These are phyloP conservation scores for Leuciscus waleckii DNA, from an alignment of 2,797 vertebrate species.

Conservation along the genomic window DNA sequence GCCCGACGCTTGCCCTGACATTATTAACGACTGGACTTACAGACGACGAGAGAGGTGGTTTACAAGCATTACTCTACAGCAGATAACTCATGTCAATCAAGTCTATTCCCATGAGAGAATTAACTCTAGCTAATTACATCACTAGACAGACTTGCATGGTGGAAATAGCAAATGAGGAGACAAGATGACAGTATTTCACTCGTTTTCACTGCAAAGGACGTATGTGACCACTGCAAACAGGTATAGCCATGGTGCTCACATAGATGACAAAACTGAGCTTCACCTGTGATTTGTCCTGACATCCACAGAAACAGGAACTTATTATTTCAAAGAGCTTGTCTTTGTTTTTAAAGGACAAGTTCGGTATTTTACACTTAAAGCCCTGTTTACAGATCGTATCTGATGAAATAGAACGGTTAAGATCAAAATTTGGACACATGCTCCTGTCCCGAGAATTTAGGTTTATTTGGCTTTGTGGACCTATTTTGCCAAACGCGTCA, in stretches of 20 bases:
- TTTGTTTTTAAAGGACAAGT: background rate
- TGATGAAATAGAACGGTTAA: too few relatives aligned
- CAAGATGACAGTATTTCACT: conserved; percentile 17
- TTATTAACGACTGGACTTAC: conserved; percentile 49
- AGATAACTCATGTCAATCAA: conserved; percentile 54
- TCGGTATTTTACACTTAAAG: too few relatives aligned
- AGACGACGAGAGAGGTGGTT: conserved; percentile 13
- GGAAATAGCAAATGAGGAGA: conserved; percentile 27
- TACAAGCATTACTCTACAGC: conserved; percentile 41
- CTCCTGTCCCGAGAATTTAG: too few relatives aligned
- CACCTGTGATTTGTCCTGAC: background rate
- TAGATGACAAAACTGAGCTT: background rate
- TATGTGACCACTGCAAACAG: background rate
- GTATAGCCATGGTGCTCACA: too few relatives aligned
- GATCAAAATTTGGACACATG: too few relatives aligned
- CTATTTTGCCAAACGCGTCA: too few relatives aligned
- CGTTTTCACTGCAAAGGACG: background rate
- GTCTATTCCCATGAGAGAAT: conserved; percentile 45
- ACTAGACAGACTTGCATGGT: conserved; percentile 13
- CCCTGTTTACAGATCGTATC: too few relatives aligned
- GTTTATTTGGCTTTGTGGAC: too few relatives aligned
- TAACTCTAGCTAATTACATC: conserved; percentile 49
- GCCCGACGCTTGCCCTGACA: conserved; percentile 38
- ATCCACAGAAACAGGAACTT: background rate
- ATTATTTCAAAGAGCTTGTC: background rate